Evolutionary conservation across 2,797 vertebrate species (phyloP).

Genomic region (Sebastes itinus): DNA sequence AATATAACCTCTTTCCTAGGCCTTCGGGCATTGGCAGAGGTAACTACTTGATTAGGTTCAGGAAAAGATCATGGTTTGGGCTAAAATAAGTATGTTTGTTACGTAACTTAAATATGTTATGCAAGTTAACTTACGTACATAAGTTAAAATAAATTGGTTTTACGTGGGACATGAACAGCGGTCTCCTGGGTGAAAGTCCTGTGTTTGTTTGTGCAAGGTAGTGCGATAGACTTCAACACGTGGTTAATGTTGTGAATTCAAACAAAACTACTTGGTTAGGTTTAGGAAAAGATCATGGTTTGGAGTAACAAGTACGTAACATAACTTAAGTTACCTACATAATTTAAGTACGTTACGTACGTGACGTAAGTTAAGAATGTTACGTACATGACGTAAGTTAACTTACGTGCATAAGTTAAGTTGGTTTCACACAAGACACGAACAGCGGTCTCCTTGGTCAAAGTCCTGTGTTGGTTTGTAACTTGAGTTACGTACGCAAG

Average conservation of each 20-base stretch:
- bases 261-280: not conserved
- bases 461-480: too few species aligned
- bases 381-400: not conserved
- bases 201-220: not conserved
- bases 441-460: too few species aligned
- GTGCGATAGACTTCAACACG: not conserved
- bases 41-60: too few species aligned
- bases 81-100: too few species aligned
- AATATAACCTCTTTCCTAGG: too few species aligned
- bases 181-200: too few species aligned
- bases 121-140: too few species aligned
- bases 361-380: fast-evolving
- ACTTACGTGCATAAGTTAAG: not conserved
- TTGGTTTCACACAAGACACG: too few species aligned
- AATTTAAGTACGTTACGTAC: not conserved
- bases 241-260: not conserved
- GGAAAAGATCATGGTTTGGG: too few species aligned
- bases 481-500: not conserved
- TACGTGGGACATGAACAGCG: too few species aligned
- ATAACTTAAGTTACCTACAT: not conserved
- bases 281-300: not conserved
- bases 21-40: fast-evolving
- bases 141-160: too few species aligned
- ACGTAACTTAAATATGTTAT: too few species aligned
- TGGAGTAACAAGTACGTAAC: not conserved